Percentiles rank a stretch among this genome's conserved stretches.
These are phyloP conservation scores for Xestia sexstrigata DNA, from an alignment of 2,888 invertebrate species.

Conservation along the genomic window DNA sequence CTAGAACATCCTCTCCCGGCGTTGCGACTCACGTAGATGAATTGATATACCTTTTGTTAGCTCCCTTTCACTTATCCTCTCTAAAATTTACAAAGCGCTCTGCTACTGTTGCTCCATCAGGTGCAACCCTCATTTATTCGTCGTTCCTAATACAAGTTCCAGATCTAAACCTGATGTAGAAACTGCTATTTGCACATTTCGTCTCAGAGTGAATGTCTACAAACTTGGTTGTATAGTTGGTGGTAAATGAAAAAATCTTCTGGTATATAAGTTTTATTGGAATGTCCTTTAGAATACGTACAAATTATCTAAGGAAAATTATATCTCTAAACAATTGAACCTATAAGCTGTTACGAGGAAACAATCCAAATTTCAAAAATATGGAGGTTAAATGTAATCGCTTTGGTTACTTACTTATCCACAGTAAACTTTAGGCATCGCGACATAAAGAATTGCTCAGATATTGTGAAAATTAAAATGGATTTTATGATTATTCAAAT, in stretches of 20 bases:
- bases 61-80: too few species aligned
- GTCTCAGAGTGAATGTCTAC: neutral
- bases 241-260: slow-evolving; percentile 69
- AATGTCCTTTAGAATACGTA: slow-evolving; percentile 85
- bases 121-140: neutral
- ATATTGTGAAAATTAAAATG: slow-evolving; percentile 39
- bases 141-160: neutral
- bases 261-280: slow-evolving; percentile 85
- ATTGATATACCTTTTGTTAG: too few species aligned
- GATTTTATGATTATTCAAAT: neutral
- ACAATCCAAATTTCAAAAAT: slow-evolving; percentile 74
- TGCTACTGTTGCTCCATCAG: neutral
- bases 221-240: neutral
- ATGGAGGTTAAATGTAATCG: slow-evolving; percentile 81
- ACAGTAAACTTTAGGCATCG: slow-evolving; percentile 48
- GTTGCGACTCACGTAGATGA: too few species aligned
- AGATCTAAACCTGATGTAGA: neutral
- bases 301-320: slow-evolving; percentile 77
- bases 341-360: slow-evolving; percentile 69
- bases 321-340: slow-evolving; percentile 74
- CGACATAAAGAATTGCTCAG: slow-evolving; percentile 47
- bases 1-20: too few species aligned
- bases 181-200: neutral
- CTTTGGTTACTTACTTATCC: slow-evolving; percentile 79
- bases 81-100: neutral